Base-by-base conservation (phyloP, 2,797 vertebrate genomes). In the Ptychobarbus kaznakovi region DNA sequence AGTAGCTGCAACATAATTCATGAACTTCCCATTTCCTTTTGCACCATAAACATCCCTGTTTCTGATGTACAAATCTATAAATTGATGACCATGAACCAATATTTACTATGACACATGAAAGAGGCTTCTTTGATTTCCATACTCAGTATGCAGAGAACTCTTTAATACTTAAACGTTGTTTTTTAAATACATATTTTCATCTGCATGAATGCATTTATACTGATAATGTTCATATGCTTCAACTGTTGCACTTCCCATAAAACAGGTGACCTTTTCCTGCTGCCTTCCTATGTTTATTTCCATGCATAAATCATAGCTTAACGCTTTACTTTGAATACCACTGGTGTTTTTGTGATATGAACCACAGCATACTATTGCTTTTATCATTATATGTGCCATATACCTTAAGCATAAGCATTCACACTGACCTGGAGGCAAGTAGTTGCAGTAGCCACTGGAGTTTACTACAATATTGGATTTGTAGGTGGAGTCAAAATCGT, bases 401-500 rank as follows among this genome's bases (percentile, higher is more conserved):
- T 74, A 74, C 18, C 42, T 28, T 58, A 25, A 51, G 42, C 28
- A 46, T 32, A 61, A 20, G 20, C 28, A 1, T 79, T 76, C 32
- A 25, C 74, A 84, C 92, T 88, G 87, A 96, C 96, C 96, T 94
- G 96, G 96, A 70, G 96, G 95, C 72, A 96, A 89, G 77, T 95
- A 96, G 87, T 93, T 92, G 1, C 94, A 95, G 51, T 93, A 96
- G 58, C 96, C 96, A 0, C 95, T 96, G 90, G 96, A 96, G 91
- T 96, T 96, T 66, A 96, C 95, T 90, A 96, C 91, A 13, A 96
- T 89, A 6, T 96, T 96, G 75, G 95, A 95, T 92, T 96, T 96
- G 83, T 95, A 96, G 87, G 95, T 96, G 85, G 96, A 95, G 92
- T 96, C 96, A 89, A 96, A 96, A 90, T 96, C 94, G 42, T 96